Base-by-base conservation (phyloP, 2,113 vertebrate genomes). In the Meleagris gallopavo region DNA sequence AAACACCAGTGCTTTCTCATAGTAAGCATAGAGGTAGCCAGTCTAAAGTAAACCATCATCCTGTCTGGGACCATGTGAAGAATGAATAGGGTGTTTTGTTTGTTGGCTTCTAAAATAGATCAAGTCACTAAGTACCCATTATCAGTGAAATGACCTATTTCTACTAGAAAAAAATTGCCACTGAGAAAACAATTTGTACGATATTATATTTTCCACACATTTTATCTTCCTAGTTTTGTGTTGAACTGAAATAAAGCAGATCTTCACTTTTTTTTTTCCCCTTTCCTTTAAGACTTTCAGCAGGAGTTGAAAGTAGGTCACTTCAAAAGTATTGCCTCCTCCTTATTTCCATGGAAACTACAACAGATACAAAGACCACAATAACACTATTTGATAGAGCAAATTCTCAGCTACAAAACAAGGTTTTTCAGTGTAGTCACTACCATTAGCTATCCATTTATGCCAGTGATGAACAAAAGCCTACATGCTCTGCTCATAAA, bases 101-200 rank as follows among this genome's bases (percentile, higher is more conserved):
- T 88, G 75, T 21, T 75, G 79, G 46, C 61, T 88, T 74, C 46
- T 55, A 81, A 89, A 91, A 95, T 70, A 93, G 85, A 88, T 95
- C 89, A 88, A 93, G 66, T 13, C 54, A 72, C 71, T 80, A 85
- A 87, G 60, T 78, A 81, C 55, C 65, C 38, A 52, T 94, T 95
- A 88, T 58, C 62, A 87, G 62, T 40, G 58, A 90, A 94, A 95
- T 0, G 7, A 58, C 45, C 30, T 62, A 80, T 86, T 93, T 82
- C 81, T 85, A 65, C 41, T 21, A 55, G 60, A 15, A 81, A 96
- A 74, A 89, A 87, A 45, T 84, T 40, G 45, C 64, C 57, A 64
- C 19, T 87, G 87, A 94, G 34, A 64, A 89, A 94, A 55, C 75
- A 62, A 82, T 81, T 89, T 90, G 54, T 81, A 86, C 55, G 10